These are phyloP conservation scores for Holacanthus passer DNA, from an alignment of 2,113 vertebrate genomes.

Conservation along the genomic window DNA sequence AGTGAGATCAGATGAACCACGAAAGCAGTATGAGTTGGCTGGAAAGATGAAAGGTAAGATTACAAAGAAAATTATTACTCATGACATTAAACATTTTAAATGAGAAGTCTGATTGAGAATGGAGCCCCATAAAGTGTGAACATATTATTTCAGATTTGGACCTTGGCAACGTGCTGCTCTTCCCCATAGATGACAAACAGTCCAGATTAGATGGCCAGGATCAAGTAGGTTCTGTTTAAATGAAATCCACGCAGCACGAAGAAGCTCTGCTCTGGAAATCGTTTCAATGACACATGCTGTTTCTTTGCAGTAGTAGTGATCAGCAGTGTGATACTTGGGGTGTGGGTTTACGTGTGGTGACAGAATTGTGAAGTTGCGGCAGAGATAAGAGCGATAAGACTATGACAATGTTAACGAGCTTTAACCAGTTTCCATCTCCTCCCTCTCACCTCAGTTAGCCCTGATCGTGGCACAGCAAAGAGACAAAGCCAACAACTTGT, in stretches of 20 bases:
- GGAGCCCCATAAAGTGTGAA: neutral
- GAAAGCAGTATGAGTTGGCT: conserved; percentile 89
- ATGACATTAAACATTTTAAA: neutral
- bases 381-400: no score
- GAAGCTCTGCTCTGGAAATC: neutral
- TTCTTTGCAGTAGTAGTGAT: neutral
- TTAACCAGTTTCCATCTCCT: conserved; percentile 14
- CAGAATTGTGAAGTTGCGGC: neutral
- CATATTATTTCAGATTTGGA: conserved; percentile 84
- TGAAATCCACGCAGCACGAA: neutral
- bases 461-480: conserved; percentile 92
- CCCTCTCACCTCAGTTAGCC: conserved; percentile 85
- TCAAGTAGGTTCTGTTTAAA: conserved; percentile 82
- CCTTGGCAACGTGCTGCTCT: conserved; percentile 90
- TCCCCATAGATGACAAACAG: conserved; percentile 92
- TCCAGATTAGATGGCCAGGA: conserved; percentile 88
- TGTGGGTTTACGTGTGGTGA: conserved; percentile 4
- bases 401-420: neutral
- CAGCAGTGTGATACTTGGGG: neutral
- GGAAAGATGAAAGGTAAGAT: conserved; percentile 93
- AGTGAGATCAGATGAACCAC: conserved; percentile 88
- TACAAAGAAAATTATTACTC: no score
- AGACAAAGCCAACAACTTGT: conserved; percentile 88
- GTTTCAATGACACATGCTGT: neutral
- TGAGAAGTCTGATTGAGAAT: neutral